Base-by-base conservation (phyloP, 1,140 invertebrate species). In the Acyrthosiphon pisum region DNA sequence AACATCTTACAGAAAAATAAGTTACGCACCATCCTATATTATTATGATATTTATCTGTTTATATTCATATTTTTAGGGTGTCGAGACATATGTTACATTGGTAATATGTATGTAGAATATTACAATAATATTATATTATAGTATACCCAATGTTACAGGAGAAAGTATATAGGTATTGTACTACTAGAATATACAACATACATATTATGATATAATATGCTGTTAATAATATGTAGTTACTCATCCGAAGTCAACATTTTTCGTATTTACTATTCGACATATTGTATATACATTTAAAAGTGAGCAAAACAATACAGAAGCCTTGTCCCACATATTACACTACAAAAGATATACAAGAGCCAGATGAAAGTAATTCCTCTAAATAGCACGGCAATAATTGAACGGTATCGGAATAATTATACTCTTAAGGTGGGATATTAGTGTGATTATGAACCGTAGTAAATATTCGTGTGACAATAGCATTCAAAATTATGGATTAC, bases 291-390 rank as follows among this genome's bases (percentile, higher is more conserved):
- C 48, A 53, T 89, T 87, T 50, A 89, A 50, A 50, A 90, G 22
- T 90, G 14, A 44, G 56, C 37, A 53, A 89, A 53, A 90, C 88
- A 60, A 90, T 90, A 90, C 53, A 90, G 50, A n/a, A 90, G 88
- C 88, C 88, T 90, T 90, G 88, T 90, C 53, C 88, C 88, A 90
- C 35, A 90, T 90, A 90, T 41, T 7, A 20, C 4, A 90, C 23
- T 41, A 56, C 23, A 60, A 90, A 90, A 90, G 88, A 90, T 60
- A 90, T 90, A 60, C 22, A 90, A 56, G 50, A 60, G 9, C 60
- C n/a, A 26, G 30, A 68, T 68, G 56, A 91, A 91, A 91, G 90
- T 91, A 81, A 46, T 91, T 81, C 90, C 60, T 91, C 90, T 91
- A 91, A 91, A 91, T 48, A 91, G 48, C 44, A 91, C 60, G 60